Evolutionary conservation across 2,113 vertebrate genomes (phyloP).

Genomic region (Colaptes auratus): DNA sequence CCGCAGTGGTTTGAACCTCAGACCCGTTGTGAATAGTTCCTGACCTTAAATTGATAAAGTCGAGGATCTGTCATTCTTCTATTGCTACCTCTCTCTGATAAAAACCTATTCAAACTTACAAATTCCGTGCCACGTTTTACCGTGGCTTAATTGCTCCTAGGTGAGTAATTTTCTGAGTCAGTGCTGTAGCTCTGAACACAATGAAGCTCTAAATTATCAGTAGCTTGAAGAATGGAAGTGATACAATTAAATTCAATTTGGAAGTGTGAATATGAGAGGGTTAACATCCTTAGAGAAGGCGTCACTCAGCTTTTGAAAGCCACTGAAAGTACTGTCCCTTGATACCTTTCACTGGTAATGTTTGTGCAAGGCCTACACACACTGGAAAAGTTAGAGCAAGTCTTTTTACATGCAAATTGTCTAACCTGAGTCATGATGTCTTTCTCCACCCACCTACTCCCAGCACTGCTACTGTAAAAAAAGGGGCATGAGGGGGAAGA

Average conservation of each 20-base stretch:
- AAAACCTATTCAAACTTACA: neutral
- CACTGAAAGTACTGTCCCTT: neutral
- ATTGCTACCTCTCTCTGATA: fast-evolving
- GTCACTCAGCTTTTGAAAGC: neutral
- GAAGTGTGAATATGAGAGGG: neutral
- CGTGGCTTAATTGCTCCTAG: neutral
- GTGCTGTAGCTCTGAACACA: neutral
- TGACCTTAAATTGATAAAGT: neutral
- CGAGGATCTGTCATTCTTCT: neutral
- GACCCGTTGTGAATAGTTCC: neutral
- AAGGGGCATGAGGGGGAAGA: fast-evolving
- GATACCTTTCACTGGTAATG: neutral
- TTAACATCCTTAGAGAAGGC: neutral
- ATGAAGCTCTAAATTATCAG: neutral
- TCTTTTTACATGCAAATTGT: neutral
- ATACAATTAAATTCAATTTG: neutral
- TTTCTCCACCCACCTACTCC: neutral
- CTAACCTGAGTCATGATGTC: neutral
- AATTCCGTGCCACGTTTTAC: neutral
- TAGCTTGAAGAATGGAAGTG: neutral
- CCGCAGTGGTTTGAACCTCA: neutral
- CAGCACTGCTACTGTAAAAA: neutral
- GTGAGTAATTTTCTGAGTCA: neutral
- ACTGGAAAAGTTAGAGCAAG: neutral
- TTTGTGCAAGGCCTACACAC: neutral